phyloP scores from a whole-genome alignment of 2,797 vertebrate species.

The Sebastiscus tertius region DNA sequence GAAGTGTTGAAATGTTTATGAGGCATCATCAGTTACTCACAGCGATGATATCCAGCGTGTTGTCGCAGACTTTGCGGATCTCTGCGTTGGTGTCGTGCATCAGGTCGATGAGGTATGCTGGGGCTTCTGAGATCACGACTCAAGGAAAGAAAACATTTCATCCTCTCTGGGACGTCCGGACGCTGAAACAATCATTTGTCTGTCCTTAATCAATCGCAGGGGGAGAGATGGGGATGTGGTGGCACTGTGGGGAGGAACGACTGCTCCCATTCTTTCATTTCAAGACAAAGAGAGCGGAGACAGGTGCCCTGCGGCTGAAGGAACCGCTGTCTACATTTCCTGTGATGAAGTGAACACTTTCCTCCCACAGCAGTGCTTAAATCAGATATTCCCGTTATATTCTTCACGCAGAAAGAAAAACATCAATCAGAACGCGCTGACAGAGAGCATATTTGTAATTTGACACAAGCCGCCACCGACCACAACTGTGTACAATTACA shows the following conservation, averaged over 20 bases:
- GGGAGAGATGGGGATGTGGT: not conserved
- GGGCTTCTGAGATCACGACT: constrained; percentile 83
- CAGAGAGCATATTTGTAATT: constrained; percentile 14
- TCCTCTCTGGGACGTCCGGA: not conserved
- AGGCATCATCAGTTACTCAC: constrained; percentile 79
- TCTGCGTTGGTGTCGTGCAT: constrained; percentile 94
- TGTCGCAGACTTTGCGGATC: constrained; percentile 93
- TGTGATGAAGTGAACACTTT: not conserved
- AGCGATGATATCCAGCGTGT: constrained; percentile 93
- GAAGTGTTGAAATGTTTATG: not conserved
- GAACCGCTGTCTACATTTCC: not conserved
- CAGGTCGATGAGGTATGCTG: constrained; percentile 92
- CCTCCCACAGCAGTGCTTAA: not conserved
- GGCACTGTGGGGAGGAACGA: not conserved
- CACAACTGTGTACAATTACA: constrained; percentile 21
- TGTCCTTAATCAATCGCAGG: not conserved
- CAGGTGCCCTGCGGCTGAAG: constrained; percentile 9
- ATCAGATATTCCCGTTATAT: not conserved
- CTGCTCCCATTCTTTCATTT: not conserved
- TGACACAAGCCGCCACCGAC: constrained; percentile 7
- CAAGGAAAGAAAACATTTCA: constrained; percentile 41
- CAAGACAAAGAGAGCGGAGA: not conserved
- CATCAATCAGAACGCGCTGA: constrained; percentile 25
- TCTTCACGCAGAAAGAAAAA: constrained; percentile 21
- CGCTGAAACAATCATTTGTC: not conserved